Conservation (phyloP, 2,888 invertebrate species). For the Orthosia cruda region DNA sequence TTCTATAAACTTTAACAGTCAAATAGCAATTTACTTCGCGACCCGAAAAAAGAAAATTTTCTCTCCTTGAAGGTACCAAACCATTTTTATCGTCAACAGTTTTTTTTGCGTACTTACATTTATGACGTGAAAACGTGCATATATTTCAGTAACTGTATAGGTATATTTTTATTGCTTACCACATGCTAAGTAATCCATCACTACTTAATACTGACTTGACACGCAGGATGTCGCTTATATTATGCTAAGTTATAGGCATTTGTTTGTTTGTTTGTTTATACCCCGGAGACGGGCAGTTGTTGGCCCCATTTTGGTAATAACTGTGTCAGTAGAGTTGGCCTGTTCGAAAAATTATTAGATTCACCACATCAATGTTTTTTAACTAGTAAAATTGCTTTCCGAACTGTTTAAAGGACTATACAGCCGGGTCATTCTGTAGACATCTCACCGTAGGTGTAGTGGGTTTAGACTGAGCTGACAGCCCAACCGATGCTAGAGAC, state of each 20-base stretch:
- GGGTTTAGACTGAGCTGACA: too few species aligned
- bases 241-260: neutral
- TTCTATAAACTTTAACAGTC: neutral
- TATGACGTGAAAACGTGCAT: slow-evolving; percentile 34
- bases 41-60: neutral
- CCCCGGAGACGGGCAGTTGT: neutral
- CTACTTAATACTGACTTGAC: slow-evolving; percentile 50
- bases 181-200: slow-evolving; percentile 53
- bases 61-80: neutral
- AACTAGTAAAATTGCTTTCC: neutral
- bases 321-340: neutral
- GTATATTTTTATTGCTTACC: slow-evolving; percentile 28
- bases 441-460: too few species aligned
- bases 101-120: slow-evolving; percentile 23
- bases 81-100: slow-evolving; percentile 6
- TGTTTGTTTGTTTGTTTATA: slow-evolving; percentile 31
- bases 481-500: too few species aligned
- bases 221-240: slow-evolving; percentile 42
- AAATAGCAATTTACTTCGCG: neutral
- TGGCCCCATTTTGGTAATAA: neutral
- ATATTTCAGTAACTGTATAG: slow-evolving; percentile 10
- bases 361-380: too few species aligned
- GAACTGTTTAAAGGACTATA: neutral
- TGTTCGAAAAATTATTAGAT: neutral
- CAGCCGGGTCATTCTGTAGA: too few species aligned